phyloP scores from a whole-genome alignment of 2,113 vertebrate genomes.

The Sisor rabdophorus region DNA sequence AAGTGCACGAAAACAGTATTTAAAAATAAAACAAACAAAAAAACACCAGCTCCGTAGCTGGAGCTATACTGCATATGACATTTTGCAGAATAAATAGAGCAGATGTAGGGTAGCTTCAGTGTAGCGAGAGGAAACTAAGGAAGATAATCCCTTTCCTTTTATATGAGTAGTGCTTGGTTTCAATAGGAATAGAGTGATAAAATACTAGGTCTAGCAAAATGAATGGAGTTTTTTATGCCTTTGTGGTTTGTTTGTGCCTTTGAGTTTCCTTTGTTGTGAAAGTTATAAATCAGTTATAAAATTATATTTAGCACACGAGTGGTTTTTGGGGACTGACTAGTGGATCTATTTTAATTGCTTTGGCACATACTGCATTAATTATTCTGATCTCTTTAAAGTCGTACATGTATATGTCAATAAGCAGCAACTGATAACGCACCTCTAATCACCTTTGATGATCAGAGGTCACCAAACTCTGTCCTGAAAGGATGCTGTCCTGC shows the following conservation, averaged over 20 bases:
- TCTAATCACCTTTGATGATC: too few relatives aligned
- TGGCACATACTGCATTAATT: not conserved
- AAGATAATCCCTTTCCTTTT: not conserved
- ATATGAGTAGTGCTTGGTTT: not conserved
- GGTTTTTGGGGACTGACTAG: not conserved
- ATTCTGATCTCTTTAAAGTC: not conserved
- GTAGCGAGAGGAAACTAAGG: not conserved
- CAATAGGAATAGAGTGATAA: not conserved
- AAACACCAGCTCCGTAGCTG: not conserved
- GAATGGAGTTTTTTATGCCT: not conserved
- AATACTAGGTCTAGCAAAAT: not conserved
- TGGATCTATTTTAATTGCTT: not conserved
- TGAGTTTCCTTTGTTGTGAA: not conserved
- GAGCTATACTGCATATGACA: not conserved
- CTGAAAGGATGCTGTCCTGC: too few relatives aligned
- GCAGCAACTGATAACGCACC: not conserved
- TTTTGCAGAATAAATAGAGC: not conserved
- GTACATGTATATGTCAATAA: not conserved
- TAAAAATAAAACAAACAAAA: slow-evolving; percentile 26
- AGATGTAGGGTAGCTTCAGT: not conserved
- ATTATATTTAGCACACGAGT: not conserved
- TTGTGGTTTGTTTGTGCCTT: not conserved
- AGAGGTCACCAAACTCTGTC: too few relatives aligned
- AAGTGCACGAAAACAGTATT: slow-evolving; percentile 26
- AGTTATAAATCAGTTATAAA: not conserved